phyloP scores from a whole-genome alignment of 2,797 vertebrate genomes.

The Anomalospiza imberbis region DNA sequence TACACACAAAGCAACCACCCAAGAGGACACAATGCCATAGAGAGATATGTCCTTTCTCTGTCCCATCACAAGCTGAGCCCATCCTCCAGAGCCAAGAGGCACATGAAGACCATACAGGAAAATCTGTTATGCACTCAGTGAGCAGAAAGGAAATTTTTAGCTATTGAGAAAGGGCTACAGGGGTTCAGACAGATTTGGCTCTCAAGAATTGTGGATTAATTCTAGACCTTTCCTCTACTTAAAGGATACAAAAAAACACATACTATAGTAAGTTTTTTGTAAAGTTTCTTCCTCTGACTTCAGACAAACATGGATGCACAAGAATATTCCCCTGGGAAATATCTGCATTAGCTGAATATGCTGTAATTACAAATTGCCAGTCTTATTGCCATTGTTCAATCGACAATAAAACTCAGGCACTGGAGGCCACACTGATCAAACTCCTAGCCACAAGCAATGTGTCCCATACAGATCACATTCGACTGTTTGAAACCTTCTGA shows the following conservation, averaged over 20 bases:
- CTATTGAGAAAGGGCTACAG: not conserved
- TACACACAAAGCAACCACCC: not conserved
- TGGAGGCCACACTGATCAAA: not conserved
- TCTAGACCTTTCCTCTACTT: not conserved
- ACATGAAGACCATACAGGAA: not conserved
- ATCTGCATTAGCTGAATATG: not conserved
- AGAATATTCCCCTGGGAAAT: not conserved
- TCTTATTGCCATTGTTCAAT: not conserved
- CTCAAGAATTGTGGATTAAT: not conserved
- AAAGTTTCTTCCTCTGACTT: constrained; percentile 10
- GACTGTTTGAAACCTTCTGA: not conserved
- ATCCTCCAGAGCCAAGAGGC: not conserved
- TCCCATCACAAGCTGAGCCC: not conserved
- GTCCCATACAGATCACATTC: not conserved
- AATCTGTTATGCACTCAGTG: not conserved
- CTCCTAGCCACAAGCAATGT: not conserved
- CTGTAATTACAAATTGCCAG: constrained; percentile 3
- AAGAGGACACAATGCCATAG: not conserved
- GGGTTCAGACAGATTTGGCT: not conserved
- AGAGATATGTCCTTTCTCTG: not conserved
- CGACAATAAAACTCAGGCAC: not conserved
- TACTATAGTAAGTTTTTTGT: not conserved
- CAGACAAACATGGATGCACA: not conserved
- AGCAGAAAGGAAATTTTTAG: constrained; percentile 37
- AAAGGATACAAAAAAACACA: not conserved